Evolutionary conservation across 1,140 invertebrate species (phyloP), one percentile per base, ranked within the genome.

Genomic region (Lineus longissimus): DNA sequence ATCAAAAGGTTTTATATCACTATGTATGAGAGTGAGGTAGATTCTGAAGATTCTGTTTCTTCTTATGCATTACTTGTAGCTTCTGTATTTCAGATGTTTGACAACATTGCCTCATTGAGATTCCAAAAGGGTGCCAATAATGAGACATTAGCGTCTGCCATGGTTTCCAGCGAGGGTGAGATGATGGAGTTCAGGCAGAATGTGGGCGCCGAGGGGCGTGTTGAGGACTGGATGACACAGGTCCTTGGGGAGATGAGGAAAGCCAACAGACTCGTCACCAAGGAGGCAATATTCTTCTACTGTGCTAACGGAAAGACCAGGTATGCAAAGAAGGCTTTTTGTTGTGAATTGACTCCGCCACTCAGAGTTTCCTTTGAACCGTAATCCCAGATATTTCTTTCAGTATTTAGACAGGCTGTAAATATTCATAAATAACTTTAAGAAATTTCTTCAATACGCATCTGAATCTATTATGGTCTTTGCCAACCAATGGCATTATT

Each of bases 181-280:
- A 84, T 90, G 55, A 91, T 95, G 90, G 88, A 93, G 55, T 94
- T 93, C 73, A 83, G 87, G 15, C 81, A 83, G 59, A 69, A 78
- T 9, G 85, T 89, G 0, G 41, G 78, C 2, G 83, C 86, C 0
- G 85, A 87, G 66, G 89, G 90, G 2, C 86, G 88, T 55, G 90
- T 95, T 11, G 93, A 95, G 81, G 87, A 91, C 61, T 95, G 93
- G 93, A 93, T 96, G 92, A 91, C 89, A 61, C 79, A 86, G 55
- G 88, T 93, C 7, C 80, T 94, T 15, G 82, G 80, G 9, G 92
- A 94, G 80, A 95, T 95, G 93, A 86, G 90, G 56, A 80, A 74
- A 54, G 89, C 91, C 0, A 94, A 94, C 82, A 85, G 90, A 68
- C 91, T 88, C 70, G 87, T 94, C 45, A 91, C 91, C 0, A 96